Conservation (phyloP, 2,113 vertebrate genomes). For the Gymnocephalus cernua region DNA sequence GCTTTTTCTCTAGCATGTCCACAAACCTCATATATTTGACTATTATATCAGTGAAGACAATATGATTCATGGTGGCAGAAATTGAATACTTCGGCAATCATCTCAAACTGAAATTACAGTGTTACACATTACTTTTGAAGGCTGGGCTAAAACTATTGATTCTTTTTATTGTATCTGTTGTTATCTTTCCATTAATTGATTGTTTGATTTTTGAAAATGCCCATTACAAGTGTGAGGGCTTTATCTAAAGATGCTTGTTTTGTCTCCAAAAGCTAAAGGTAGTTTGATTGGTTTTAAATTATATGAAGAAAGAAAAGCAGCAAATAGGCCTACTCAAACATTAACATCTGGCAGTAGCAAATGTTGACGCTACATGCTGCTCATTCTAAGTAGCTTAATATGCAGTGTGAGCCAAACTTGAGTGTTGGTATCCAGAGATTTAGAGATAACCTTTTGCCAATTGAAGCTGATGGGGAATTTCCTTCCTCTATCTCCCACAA, state of each 20-base stretch:
- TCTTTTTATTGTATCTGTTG: slow-evolving; percentile 6
- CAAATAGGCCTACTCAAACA: background rate
- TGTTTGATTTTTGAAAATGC: background rate
- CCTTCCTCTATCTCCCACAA: slow-evolving; percentile 14
- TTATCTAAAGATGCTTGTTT: background rate
- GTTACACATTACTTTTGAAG: background rate
- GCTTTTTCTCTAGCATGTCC: slow-evolving; percentile 44
- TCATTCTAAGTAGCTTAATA: slow-evolving; percentile 1
- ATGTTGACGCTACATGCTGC: slow-evolving; percentile 2
- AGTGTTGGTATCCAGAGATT: background rate
- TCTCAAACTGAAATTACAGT: slow-evolving; percentile 15
- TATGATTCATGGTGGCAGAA: slow-evolving; percentile 25
- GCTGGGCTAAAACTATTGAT: background rate
- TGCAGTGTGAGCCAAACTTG: background rate
- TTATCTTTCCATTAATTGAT: background rate
- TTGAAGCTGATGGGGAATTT: slow-evolving; percentile 25
- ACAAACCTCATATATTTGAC: slow-evolving; percentile 39
- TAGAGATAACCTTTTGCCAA: background rate
- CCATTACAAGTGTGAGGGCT: background rate
- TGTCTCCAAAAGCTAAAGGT: background rate
- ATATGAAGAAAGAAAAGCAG: slow-evolving; percentile 5
- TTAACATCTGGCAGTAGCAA: background rate
- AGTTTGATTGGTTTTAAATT: background rate
- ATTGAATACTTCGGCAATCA: background rate
- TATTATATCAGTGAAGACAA: slow-evolving; percentile 37